phyloP scores from a whole-genome alignment of 1,140 invertebrate species.

The Thalassaphorura encarpata region DNA sequence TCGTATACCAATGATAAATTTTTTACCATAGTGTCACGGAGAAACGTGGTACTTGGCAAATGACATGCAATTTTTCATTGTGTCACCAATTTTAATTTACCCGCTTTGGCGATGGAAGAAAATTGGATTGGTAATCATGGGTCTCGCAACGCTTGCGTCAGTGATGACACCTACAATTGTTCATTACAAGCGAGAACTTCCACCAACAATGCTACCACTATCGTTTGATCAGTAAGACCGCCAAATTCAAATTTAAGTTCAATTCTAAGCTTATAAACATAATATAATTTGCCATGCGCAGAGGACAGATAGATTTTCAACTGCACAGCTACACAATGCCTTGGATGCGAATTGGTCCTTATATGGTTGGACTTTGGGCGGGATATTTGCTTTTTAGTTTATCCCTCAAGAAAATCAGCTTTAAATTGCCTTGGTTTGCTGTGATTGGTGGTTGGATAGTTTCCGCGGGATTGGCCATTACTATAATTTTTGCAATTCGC shows the following conservation, averaged over 20 bases:
- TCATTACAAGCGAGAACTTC: neutral
- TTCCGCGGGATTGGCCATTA: constrained; percentile 28
- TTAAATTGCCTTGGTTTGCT: neutral
- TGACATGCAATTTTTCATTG: constrained; percentile 66
- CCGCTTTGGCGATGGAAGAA: constrained; percentile 32
- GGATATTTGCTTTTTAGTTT: constrained; percentile 17
- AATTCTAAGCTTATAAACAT: neutral
- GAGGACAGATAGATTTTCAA: neutral
- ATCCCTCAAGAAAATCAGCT: neutral
- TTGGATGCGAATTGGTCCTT: constrained; percentile 14
- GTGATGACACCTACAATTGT: constrained; percentile 13
- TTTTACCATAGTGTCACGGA: constrained; percentile 50
- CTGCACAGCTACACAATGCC: constrained; percentile 15
- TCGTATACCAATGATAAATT: neutral
- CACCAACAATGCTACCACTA: neutral
- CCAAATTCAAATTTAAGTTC: neutral
- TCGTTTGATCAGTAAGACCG: neutral
- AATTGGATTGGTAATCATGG: constrained; percentile 19
- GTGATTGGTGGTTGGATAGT: constrained; percentile 35
- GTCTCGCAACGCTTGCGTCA: constrained; percentile 16
- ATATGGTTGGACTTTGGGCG: constrained; percentile 19
- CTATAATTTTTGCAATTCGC: constrained; percentile 35
- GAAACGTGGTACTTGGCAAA: constrained; percentile 76
- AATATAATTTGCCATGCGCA: neutral
- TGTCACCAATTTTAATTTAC: constrained; percentile 43